Conservation (phyloP, 1,140 invertebrate genomes). For the Anadara kagoshimensis region DNA sequence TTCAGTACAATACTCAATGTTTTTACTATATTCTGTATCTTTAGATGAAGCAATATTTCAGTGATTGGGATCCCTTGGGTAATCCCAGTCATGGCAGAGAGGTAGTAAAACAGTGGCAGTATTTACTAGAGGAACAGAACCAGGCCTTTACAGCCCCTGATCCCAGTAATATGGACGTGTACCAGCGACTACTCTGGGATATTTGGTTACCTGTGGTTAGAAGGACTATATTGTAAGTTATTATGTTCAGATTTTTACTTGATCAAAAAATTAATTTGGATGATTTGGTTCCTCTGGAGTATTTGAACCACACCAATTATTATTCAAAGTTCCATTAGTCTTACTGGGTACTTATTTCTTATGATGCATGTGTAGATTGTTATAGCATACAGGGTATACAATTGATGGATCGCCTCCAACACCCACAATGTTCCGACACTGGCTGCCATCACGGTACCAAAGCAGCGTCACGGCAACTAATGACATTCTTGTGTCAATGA, state of each 20-base stretch:
- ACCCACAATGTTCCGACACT: no score
- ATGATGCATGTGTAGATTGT: no score
- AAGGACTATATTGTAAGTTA: slow-evolving; percentile 80
- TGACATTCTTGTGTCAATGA: no score
- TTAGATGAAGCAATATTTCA: slow-evolving; percentile 80
- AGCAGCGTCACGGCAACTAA: no score
- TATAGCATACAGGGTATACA: no score
- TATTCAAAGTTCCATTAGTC: no score
- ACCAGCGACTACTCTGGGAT: slow-evolving; percentile 89
- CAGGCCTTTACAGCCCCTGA: slow-evolving; percentile 39
- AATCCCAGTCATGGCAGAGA: slow-evolving; percentile 79
- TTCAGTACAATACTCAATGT: no score
- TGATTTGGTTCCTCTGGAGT: background rate
- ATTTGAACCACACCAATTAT: no score
- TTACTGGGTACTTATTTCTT: no score
- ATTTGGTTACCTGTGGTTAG: slow-evolving; percentile 90
- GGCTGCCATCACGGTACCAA: no score
- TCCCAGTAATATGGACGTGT: slow-evolving; percentile 80
- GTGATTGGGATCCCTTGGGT: slow-evolving; percentile 84
- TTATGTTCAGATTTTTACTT: background rate
- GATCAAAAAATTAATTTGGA: background rate
- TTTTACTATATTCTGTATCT: background rate
- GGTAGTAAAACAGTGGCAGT: slow-evolving; percentile 83
- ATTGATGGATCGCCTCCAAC: no score
- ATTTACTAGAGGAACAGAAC: slow-evolving; percentile 61